These are phyloP conservation scores for Musca domestica DNA, from an alignment of 1,140 invertebrate species.

Conservation along the genomic window DNA sequence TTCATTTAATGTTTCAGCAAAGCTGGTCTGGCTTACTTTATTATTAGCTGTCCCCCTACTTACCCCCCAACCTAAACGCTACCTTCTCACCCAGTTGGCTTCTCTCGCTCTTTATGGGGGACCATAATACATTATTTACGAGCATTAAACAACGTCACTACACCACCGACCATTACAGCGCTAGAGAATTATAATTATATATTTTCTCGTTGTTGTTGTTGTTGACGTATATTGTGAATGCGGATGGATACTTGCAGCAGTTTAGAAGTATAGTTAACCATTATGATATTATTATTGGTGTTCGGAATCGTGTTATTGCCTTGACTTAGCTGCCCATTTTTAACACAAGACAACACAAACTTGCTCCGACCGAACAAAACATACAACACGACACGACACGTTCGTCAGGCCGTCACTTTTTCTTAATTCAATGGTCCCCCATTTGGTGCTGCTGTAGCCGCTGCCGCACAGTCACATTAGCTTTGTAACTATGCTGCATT, in stretches of 20 bases:
- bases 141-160: background rate
- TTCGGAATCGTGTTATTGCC: slow-evolving; percentile 17
- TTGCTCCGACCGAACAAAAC: background rate
- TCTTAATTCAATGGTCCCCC: background rate
- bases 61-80: too few species aligned
- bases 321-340: slow-evolving; percentile 15
- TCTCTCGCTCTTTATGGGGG: background rate
- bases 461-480: background rate
- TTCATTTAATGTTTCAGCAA: too few species aligned
- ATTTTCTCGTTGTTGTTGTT: background rate
- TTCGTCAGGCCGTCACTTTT: background rate
- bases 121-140: background rate
- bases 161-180: slow-evolving; percentile 2
- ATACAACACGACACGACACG: too few species aligned
- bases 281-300: background rate
- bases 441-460: background rate
- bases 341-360: background rate
- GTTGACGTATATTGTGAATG: background rate
- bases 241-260: background rate
- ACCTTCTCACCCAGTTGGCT: too few species aligned
- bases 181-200: slow-evolving; percentile 13
- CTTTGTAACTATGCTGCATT: too few species aligned
- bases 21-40: too few species aligned
- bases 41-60: too few species aligned
- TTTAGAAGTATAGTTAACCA: too few species aligned